These are phyloP conservation scores for Leptopilina myrica DNA, from an alignment of 2,888 invertebrate genomes.

Conservation along the genomic window DNA sequence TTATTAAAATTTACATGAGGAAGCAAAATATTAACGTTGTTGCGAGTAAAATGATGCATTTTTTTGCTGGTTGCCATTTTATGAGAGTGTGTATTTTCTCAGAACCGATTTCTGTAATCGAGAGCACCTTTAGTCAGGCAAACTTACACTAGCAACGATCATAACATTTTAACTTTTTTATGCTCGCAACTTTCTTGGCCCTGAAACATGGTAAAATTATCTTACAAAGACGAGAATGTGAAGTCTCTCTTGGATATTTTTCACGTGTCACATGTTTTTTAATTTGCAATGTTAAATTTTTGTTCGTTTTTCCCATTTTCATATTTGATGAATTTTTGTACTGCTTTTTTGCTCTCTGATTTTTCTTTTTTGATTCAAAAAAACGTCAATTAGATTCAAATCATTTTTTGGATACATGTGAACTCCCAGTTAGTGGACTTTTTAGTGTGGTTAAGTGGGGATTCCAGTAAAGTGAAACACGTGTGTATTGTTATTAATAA, in stretches of 20 bases:
- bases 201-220: conserved; percentile 26
- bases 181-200: conserved; percentile 14
- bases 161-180: conserved; percentile 24
- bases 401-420: no score
- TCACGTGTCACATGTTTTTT: neutral
- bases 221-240: conserved; percentile 17
- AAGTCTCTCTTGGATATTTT: conserved; percentile 4
- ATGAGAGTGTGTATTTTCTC: conserved; percentile 17
- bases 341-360: no score
- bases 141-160: conserved; percentile 15
- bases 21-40: conserved; percentile 12
- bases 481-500: no score
- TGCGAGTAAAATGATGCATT: conserved; percentile 19
- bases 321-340: no score
- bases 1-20: conserved; percentile 23
- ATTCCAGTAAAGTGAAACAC: no score
- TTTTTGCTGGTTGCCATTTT: neutral
- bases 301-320: neutral
- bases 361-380: no score
- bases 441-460: no score
- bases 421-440: no score
- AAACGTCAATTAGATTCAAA: no score
- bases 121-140: conserved; percentile 31
- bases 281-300: neutral
- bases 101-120: conserved; percentile 35